These are phyloP conservation scores for Pteronura brasiliensis DNA, from an alignment of 2,113 vertebrate species.

Conservation along the genomic window DNA sequence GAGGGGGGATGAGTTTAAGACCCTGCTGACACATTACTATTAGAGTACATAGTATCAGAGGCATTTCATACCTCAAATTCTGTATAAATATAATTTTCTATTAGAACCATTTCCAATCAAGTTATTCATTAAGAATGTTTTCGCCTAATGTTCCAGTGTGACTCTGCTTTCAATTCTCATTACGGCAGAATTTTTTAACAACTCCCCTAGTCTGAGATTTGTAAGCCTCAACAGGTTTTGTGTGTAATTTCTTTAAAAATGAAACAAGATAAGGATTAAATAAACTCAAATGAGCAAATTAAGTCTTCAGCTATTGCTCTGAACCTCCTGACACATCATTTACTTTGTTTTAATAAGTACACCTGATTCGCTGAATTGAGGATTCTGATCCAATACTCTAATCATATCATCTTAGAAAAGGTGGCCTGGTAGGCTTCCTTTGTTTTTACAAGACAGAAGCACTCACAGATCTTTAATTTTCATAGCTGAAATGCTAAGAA, in stretches of 20 bases:
- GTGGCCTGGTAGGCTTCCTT: conserved; percentile 5
- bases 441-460: conserved; percentile 42
- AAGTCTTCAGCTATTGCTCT: background rate
- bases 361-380: background rate
- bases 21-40: background rate
- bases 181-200: background rate
- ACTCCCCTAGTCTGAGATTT: background rate
- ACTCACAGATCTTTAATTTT: conserved; percentile 53
- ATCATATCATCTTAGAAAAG: conserved; percentile 3
- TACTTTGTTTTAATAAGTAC: conserved; percentile 35
- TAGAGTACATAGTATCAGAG: background rate
- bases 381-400: conserved; percentile 28
- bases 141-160: background rate
- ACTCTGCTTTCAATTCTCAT: background rate
- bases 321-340: conserved; percentile 26
- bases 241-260: conserved; percentile 21
- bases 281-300: conserved; percentile 52
- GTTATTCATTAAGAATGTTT: conserved; percentile 6
- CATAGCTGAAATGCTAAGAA: conserved; percentile 42
- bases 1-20: background rate
- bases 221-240: background rate
- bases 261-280: conserved; percentile 22
- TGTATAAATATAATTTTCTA: background rate
- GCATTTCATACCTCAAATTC: background rate
- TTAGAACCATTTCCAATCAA: background rate